phyloP scores from a whole-genome alignment of 2,888 invertebrate species.

The Ichneumoninae sp. region DNA sequence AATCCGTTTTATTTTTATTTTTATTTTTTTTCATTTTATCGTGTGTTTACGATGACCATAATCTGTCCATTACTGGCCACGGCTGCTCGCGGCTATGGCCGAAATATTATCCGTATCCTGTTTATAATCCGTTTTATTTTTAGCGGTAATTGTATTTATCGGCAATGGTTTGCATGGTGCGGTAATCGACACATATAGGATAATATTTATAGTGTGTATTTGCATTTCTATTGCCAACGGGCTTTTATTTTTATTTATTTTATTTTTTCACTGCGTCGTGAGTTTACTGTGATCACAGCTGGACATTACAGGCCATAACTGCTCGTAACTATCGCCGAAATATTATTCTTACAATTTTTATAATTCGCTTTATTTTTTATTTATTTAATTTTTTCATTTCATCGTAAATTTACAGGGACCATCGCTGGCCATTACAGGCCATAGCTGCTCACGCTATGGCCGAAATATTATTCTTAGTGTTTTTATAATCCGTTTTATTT shows the following conservation, averaged over 20 bases:
- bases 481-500: not conserved
- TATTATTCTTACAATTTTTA: slow-evolving; percentile 23
- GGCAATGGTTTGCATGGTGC: no score
- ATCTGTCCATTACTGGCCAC: no score
- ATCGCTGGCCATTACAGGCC: no score
- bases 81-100: not conserved
- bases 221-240: no score
- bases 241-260: not conserved
- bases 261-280: not conserved
- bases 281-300: not conserved
- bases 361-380: not conserved
- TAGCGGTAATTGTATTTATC: no score
- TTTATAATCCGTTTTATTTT: not conserved
- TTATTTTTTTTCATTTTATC: not conserved
- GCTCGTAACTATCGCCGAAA: slow-evolving; percentile 4
- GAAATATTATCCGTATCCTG: slow-evolving; percentile 31
- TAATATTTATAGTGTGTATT: no score
- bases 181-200: no score
- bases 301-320: no score
- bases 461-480: not conserved
- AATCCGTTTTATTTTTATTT: not conserved
- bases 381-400: not conserved
- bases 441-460: not conserved
- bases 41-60: not conserved
- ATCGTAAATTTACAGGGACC: not conserved